Evolutionary conservation across 2,113 vertebrate genomes (phyloP).

Genomic region (Porphyrio hochstetteri): DNA sequence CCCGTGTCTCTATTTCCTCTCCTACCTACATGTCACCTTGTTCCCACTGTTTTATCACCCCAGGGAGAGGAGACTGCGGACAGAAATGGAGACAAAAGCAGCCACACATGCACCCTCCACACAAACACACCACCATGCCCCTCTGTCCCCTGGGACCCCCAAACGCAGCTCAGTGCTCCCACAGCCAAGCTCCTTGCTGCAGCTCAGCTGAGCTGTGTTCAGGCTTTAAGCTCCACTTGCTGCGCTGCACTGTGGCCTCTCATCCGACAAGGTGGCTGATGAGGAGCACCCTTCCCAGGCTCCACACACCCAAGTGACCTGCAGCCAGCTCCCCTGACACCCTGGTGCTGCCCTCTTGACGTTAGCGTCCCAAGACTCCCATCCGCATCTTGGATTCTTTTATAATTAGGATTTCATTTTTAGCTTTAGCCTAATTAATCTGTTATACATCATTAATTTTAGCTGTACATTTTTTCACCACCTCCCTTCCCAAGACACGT

Average conservation of each 20-base stretch:
- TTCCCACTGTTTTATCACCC: neutral
- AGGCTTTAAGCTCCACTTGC: accelerated
- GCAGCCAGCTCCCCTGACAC: neutral
- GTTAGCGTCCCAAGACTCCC: neutral
- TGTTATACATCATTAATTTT: neutral
- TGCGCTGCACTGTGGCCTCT: too few species aligned
- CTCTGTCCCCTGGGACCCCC: neutral
- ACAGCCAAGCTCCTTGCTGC: neutral
- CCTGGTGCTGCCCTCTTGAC: neutral
- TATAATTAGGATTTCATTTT: neutral
- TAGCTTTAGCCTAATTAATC: neutral
- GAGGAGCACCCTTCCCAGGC: neutral
- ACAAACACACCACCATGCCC: accelerated
- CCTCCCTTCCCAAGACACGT: neutral
- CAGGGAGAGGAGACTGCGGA: neutral
- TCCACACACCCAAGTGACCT: accelerated
- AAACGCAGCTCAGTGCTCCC: neutral
- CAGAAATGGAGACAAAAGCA: neutral
- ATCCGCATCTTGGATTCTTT: neutral
- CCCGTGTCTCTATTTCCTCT: neutral
- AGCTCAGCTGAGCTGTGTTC: neutral
- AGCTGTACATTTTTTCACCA: neutral
- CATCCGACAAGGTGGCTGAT: neutral
- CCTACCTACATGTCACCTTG: too few species aligned
- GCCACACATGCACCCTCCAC: accelerated